phyloP scores from a whole-genome alignment of 2,113 vertebrate genomes.

The Triplophysa dalaica region DNA sequence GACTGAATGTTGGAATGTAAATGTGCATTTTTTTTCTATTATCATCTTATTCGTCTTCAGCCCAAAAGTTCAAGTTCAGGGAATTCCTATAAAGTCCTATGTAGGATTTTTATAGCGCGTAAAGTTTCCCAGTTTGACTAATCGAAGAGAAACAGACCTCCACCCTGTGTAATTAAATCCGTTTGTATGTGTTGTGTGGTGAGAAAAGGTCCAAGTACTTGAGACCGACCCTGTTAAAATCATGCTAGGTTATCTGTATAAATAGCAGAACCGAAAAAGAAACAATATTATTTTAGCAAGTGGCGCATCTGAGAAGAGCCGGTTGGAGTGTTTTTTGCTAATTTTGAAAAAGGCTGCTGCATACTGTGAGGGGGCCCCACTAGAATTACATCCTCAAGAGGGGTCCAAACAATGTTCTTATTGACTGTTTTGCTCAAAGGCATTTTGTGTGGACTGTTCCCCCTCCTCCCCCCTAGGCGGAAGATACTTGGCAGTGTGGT shows the following conservation, averaged over 20 bases:
- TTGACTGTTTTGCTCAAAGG: conserved; percentile 53
- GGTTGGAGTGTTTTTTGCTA: conserved; percentile 33
- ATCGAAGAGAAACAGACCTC: background rate
- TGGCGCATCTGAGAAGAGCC: conserved; percentile 26
- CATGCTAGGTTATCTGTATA: background rate
- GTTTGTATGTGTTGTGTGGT: conserved; percentile 1
- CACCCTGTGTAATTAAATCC: conserved; percentile 8
- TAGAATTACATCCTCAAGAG: conserved; percentile 56
- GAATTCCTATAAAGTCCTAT: no score
- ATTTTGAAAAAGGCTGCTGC: conserved; percentile 45
- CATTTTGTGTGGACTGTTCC: conserved; percentile 51
- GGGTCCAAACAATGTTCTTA: conserved; percentile 53
- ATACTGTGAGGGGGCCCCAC: conserved; percentile 49
- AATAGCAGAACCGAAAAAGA: background rate
- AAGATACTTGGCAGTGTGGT: conserved; percentile 44
- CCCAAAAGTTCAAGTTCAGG: no score
- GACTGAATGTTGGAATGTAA: no score
- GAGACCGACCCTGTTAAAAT: conserved; percentile 1
- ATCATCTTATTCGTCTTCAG: no score
- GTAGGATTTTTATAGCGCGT: background rate
- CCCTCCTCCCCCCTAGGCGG: conserved; percentile 42
- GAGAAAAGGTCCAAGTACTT: background rate
- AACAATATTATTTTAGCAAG: conserved; percentile 12
- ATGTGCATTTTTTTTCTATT: no score
- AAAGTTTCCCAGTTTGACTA: conserved; percentile 2